phyloP scores from a whole-genome alignment of 2,888 invertebrate genomes.

The Agrilus biguttatus region DNA sequence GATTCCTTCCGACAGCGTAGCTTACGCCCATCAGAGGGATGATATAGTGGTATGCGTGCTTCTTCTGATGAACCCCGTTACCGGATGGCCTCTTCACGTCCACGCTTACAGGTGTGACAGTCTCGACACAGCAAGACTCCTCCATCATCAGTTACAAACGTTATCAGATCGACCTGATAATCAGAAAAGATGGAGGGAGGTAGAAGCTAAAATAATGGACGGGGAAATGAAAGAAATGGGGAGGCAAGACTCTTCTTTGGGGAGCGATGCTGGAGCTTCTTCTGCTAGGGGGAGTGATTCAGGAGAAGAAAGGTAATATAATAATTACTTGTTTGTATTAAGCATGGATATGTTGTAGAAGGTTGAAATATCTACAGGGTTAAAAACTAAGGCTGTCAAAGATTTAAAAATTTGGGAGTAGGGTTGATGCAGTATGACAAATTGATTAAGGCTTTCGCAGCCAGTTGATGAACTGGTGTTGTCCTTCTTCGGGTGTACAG shows the following conservation, averaged over 20 bases:
- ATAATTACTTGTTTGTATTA: too few species aligned
- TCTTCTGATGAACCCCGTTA: slow-evolving; percentile 84
- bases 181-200: slow-evolving; percentile 70
- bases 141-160: slow-evolving; percentile 72
- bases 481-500: too few species aligned
- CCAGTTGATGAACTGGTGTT: too few species aligned
- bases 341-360: too few species aligned
- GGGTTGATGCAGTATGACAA: too few species aligned
- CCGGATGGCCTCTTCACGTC: slow-evolving; percentile 87
- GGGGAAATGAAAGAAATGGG: slow-evolving; percentile 39
- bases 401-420: too few species aligned
- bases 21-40: slow-evolving; percentile 77
- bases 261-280: slow-evolving; percentile 53
- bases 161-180: slow-evolving; percentile 73
- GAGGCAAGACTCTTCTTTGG: slow-evolving; percentile 60
- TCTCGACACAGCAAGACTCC: slow-evolving; percentile 77
- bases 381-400: too few species aligned
- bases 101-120: slow-evolving; percentile 93
- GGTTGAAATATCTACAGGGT: too few species aligned
- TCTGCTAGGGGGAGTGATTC: slow-evolving; percentile 57
- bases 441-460: too few species aligned
- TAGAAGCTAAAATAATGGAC: slow-evolving; percentile 45
- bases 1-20: slow-evolving; percentile 86
- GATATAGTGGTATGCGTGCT: slow-evolving; percentile 91
- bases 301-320: slow-evolving; percentile 46